Evolutionary conservation across 1,140 invertebrate genomes (phyloP).

Genomic region (Aphelinus certus): DNA sequence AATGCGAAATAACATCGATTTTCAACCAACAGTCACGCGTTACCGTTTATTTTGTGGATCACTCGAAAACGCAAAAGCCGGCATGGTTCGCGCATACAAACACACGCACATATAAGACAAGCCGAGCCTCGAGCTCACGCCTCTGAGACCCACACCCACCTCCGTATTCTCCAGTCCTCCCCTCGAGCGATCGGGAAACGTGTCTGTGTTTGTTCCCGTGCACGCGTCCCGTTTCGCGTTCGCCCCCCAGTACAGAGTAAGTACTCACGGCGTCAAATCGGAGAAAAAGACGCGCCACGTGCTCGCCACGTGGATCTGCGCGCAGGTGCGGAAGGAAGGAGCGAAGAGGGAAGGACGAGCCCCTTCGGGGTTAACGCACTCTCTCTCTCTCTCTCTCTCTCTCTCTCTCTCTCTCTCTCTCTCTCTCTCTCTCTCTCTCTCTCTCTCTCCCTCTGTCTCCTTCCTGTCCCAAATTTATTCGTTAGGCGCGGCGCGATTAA

Average conservation of each 20-base stretch:
- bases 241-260: too few relatives aligned
- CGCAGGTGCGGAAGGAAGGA: conserved; percentile 45
- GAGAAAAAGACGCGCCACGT: conserved; percentile 50
- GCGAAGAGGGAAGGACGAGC: conserved; percentile 33
- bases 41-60: too few relatives aligned
- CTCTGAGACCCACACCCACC: too few relatives aligned
- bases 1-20: too few relatives aligned
- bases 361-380: too few relatives aligned
- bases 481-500: conserved; percentile 32
- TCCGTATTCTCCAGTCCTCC: background rate
- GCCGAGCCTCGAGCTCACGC: too few relatives aligned
- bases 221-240: too few relatives aligned
- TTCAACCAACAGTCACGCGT: too few relatives aligned
- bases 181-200: background rate
- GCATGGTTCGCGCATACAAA: too few relatives aligned
- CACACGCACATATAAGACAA: too few relatives aligned
- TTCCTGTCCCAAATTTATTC: conserved; percentile 29
- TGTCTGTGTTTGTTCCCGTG: conserved; percentile 11
- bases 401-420: background rate
- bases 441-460: conserved; percentile 7
- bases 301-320: conserved; percentile 52
- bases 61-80: too few relatives aligned
- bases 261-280: conserved; percentile 24
- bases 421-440: background rate
- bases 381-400: background rate